Base-by-base conservation (phyloP, 2,113 vertebrate genomes). In the Pteronura brasiliensis region DNA sequence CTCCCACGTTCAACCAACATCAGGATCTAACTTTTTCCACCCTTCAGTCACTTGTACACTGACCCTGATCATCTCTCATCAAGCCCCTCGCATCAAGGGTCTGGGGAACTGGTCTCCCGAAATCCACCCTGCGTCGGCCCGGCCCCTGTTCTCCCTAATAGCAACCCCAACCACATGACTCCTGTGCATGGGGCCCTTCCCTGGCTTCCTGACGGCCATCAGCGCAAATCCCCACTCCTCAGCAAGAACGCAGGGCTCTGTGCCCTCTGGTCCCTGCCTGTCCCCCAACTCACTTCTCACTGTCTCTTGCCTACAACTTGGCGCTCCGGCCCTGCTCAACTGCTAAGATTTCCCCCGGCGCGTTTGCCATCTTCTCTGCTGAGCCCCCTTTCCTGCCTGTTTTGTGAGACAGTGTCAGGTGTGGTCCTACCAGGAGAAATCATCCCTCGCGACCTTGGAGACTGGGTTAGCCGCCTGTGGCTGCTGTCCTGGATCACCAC, bases 381-480 rank as follows among this genome's bases (percentile, higher is more conserved):
- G n/a, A 44, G 21, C 49, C 49, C 44, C 18, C 13, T 39, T 8
- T 84, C 39, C 69, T 39, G 31, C 23, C 29, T 17, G 1, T 84
- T 21, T 59, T 44, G 6, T 74, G 10, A 74, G 81, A 7, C 17
- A 14, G 49, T 52, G 7, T 10, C 55, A 84, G 42, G 17, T 36
- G 14, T 44, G 44, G 52, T 57, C 13, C 13, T 7, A 14, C 21
- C 11, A 10, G 39, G 15, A 29, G 39, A n/a, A 8, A 21, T 9
- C 76, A 7, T 4, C 61, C 5, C 63, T 34, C 52, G 0, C 0
- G 6, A 13, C 55, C 29, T 44, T 29, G 7, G 7, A n/a, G 9
- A 47, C 17, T 63, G 34, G 39, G 3, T 52, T 39, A 39, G 81
- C 29, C 52, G 49, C 67, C 44, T 52, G 29, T 31, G 29, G 69